Percentiles rank a stretch among this genome's conserved stretches.
Evolutionary conservation across 2,113 vertebrate genomes (phyloP).

Genomic region (Gavialis gangeticus): DNA sequence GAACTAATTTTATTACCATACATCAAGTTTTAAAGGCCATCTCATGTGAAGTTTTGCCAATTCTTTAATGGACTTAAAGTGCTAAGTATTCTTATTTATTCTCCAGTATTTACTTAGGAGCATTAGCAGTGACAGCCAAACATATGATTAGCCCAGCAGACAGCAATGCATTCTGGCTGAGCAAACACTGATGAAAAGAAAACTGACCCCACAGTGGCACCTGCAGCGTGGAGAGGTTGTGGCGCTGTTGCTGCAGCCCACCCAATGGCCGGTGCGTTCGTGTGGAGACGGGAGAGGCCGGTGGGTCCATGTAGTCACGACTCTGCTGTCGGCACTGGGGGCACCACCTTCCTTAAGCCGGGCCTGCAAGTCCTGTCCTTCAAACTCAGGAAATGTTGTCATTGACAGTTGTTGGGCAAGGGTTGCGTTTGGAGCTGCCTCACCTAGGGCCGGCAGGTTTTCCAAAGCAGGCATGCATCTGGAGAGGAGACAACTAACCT

Average conservation of each 20-base stretch:
- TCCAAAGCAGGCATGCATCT: neutral
- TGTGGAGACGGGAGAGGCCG: neutral
- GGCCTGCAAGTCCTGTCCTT: no score
- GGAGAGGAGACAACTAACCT: neutral
- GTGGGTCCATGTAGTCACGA: neutral
- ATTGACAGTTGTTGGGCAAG: neutral
- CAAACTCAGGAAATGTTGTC: neutral
- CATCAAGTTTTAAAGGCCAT: constrained; percentile 71
- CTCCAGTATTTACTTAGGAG: constrained; percentile 62
- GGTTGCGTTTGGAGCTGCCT: neutral
- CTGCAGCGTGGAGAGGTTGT: accelerated
- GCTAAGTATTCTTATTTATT: constrained; percentile 72
- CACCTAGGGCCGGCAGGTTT: neutral
- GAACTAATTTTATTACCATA: constrained; percentile 75
- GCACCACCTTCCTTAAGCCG: neutral
- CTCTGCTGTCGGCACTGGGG: neutral
- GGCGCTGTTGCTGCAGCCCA: neutral
- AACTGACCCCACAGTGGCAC: neutral
- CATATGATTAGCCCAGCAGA: constrained; percentile 45
- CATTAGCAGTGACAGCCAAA: constrained; percentile 47
- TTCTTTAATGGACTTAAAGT: constrained; percentile 73
- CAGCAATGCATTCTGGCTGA: constrained; percentile 47
- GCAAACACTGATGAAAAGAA: neutral
- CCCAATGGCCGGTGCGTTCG: neutral
- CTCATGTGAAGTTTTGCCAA: constrained; percentile 69